phyloP scores from a whole-genome alignment of 1,140 invertebrate genomes.

The Diprion similis region DNA sequence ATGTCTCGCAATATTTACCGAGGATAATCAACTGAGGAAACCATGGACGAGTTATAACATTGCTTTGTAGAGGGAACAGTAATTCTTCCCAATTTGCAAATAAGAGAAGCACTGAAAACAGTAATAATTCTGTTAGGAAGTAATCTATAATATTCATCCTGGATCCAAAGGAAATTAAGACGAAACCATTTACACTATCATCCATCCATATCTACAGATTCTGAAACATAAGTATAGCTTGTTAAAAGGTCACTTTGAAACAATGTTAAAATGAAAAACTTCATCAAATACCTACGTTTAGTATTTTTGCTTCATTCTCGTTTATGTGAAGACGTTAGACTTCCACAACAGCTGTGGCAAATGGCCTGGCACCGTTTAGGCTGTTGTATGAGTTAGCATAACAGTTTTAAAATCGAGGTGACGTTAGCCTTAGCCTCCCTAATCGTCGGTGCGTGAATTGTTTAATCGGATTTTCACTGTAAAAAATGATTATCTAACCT shows the following conservation, averaged over 20 bases:
- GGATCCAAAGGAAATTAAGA: slow-evolving; percentile 78
- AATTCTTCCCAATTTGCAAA: slow-evolving; percentile 36
- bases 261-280: background rate
- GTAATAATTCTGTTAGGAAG: slow-evolving; percentile 31
- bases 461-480: slow-evolving; percentile 39
- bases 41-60: slow-evolving; percentile 69
- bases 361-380: slow-evolving; percentile 51
- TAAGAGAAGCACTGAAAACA: slow-evolving; percentile 39
- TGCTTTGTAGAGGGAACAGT: slow-evolving; percentile 59
- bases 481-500: slow-evolving; percentile 29
- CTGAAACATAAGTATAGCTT: slow-evolving; percentile 44
- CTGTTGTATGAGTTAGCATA: slow-evolving; percentile 69
- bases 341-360: slow-evolving; percentile 54
- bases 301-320: slow-evolving; percentile 13
- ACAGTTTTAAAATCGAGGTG: slow-evolving; percentile 66
- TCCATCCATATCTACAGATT: slow-evolving; percentile 69
- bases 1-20: slow-evolving; percentile 71
- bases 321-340: slow-evolving; percentile 60
- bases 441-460: slow-evolving; percentile 58
- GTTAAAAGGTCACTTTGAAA: no score
- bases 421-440: slow-evolving; percentile 65
- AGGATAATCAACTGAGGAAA: slow-evolving; percentile 70
- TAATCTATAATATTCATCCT: slow-evolving; percentile 54
- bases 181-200: slow-evolving; percentile 68
- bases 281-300: background rate